Percentiles rank a stretch among this genome's conserved stretches.
These are phyloP conservation scores for Drosophila neoperkinsi DNA, from an alignment of 2,888 invertebrate genomes.

Conservation along the genomic window DNA sequence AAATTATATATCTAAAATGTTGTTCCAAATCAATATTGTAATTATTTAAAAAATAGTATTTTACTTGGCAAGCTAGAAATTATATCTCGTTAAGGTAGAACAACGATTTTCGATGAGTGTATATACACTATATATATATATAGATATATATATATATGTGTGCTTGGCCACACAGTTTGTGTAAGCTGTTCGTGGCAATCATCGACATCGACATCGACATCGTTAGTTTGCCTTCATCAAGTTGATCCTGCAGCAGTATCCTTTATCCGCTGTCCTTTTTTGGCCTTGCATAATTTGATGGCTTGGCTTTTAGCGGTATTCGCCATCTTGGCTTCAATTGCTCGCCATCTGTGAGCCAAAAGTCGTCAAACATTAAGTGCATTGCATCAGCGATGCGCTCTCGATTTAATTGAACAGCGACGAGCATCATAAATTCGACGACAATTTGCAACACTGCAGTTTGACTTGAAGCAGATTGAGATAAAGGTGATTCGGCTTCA, in stretches of 20 bases:
- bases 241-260: conserved; percentile 4
- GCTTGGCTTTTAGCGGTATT: conserved; percentile 19
- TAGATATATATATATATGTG: neutral
- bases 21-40: neutral
- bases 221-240: conserved; percentile 33
- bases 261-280: conserved; percentile 15
- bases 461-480: neutral
- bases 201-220: conserved; percentile 26
- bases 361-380: conserved; percentile 20
- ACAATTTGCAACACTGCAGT: neutral
- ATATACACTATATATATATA: neutral
- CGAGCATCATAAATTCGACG: neutral
- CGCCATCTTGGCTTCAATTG: conserved; percentile 3
- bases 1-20: neutral
- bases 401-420: conserved; percentile 16
- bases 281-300: conserved; percentile 48
- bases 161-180: conserved; percentile 28
- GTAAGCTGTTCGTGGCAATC: conserved; percentile 37
- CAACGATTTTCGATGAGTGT: neutral
- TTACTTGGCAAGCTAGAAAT: neutral
- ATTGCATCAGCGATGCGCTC: neutral
- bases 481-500: neutral
- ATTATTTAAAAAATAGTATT: neutral
- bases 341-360: neutral
- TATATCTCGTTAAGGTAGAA: neutral